phyloP scores from a whole-genome alignment of 2,113 vertebrate genomes.

The Panthera tigris region DNA sequence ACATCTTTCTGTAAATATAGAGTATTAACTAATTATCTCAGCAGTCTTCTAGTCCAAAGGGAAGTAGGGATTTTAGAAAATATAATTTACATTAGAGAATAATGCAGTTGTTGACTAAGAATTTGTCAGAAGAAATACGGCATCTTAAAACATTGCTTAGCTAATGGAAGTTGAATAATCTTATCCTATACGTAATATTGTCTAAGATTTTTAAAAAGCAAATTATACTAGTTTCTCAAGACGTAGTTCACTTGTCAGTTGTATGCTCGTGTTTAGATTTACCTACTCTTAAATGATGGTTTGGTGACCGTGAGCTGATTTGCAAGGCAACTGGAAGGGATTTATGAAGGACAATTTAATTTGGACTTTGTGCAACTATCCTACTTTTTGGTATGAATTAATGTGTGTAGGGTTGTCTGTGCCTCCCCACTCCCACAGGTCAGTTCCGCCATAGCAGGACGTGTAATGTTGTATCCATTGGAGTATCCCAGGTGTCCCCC shows the following conservation, averaged over 20 bases:
- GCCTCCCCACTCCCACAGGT: accelerated
- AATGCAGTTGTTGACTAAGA: neutral
- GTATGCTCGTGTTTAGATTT: neutral
- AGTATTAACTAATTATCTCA: neutral
- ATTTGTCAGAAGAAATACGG: neutral
- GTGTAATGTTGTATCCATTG: neutral
- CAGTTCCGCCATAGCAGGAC: neutral
- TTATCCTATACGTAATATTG: neutral
- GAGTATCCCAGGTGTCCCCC: neutral
- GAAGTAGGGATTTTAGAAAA: slow-evolving; percentile 19
- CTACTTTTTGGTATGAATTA: neutral
- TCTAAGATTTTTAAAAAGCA: neutral
- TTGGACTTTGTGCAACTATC: neutral
- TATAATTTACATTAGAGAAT: neutral
- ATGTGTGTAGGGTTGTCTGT: no score
- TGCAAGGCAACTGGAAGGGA: neutral
- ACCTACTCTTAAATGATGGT: neutral
- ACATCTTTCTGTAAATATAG: neutral
- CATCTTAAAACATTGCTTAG: neutral
- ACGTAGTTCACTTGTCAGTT: no score
- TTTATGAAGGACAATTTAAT: neutral
- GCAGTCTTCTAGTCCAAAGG: neutral
- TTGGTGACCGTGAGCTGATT: neutral
- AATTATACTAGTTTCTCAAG: neutral
- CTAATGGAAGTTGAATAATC: neutral